Evolutionary conservation across 2,888 invertebrate species (phyloP).

Genomic region (Cheilosia scutellata): DNA sequence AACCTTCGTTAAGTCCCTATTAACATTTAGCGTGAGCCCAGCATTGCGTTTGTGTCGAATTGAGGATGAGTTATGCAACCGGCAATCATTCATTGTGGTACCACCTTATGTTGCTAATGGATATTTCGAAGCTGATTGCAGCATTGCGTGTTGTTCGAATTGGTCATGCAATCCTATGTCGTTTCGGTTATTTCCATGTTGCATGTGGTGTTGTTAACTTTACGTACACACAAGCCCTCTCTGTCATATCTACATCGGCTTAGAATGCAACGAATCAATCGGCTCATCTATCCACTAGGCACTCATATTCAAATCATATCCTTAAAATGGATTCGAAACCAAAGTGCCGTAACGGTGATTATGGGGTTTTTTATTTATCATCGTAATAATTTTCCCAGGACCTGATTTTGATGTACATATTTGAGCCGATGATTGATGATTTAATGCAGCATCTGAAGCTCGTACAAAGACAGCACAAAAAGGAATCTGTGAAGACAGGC

Average conservation of each 20-base stretch:
- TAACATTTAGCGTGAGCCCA: neutral
- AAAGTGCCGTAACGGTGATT: slow-evolving; percentile 13
- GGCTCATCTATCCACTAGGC: neutral
- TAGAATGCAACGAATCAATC: neutral
- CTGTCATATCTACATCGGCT: neutral
- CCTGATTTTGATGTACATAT: slow-evolving; percentile 24
- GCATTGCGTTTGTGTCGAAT: neutral
- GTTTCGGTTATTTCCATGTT: neutral
- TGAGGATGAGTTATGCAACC: slow-evolving; percentile 1
- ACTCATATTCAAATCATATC: neutral
- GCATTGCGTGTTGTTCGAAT: slow-evolving; percentile 20
- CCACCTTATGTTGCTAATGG: slow-evolving; percentile 2
- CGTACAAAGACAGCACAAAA: neutral
- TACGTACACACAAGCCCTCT: neutral
- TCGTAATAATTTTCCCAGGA: slow-evolving; percentile 27
- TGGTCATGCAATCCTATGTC: slow-evolving; percentile 19
- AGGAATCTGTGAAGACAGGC: neutral
- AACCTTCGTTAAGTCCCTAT: neutral
- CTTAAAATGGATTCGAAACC: slow-evolving; percentile 21
- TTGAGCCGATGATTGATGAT: slow-evolving; percentile 49
- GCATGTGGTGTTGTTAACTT: neutral
- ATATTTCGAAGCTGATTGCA: slow-evolving; percentile 5
- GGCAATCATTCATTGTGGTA: slow-evolving; percentile 5
- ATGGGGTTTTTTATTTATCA: slow-evolving; percentile 53
- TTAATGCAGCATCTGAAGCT: slow-evolving; percentile 19